These are phyloP conservation scores for Laupala kohalensis DNA, from an alignment of 1,140 invertebrate genomes.

Conservation along the genomic window DNA sequence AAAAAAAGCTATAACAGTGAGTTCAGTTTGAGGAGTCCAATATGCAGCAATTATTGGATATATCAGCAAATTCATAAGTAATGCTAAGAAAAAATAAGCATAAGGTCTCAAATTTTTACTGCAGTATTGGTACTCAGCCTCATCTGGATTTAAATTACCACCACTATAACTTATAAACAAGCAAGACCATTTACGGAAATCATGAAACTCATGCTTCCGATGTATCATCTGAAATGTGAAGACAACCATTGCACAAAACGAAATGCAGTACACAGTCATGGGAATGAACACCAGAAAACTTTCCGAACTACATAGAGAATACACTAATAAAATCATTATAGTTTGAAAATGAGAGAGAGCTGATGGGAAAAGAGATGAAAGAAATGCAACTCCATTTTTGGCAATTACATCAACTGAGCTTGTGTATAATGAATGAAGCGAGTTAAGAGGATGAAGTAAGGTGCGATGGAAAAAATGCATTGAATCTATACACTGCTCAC, in stretches of 20 bases:
- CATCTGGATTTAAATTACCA: conserved; percentile 52
- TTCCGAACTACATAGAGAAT: conserved; percentile 48
- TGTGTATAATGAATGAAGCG: conserved; percentile 50
- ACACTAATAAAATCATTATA: conserved; percentile 48
- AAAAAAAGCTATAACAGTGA: conserved; percentile 56
- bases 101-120: conserved; percentile 69
- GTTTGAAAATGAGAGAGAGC: conserved; percentile 46
- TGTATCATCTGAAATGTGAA: conserved; percentile 68
- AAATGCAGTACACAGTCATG: conserved; percentile 52
- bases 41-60: conserved; percentile 62
- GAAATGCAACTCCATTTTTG: conserved; percentile 33
- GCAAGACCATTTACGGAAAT: conserved; percentile 66
- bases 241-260: conserved; percentile 56
- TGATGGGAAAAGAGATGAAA: conserved; percentile 32
- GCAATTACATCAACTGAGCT: conserved; percentile 49
- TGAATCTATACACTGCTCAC: conserved; percentile 46
- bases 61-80: conserved; percentile 57
- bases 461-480: conserved; percentile 53
- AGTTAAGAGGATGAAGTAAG: conserved; percentile 52
- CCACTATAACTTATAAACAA: conserved; percentile 58
- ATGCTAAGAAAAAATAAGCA: conserved; percentile 57
- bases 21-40: conserved; percentile 69
- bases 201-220: conserved; percentile 52
- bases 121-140: conserved; percentile 69
- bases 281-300: conserved; percentile 52